These are phyloP conservation scores for Apostichopus leukothele DNA, from an alignment of 53 echinoderm and acorn worm genomes.

Conservation along the genomic window DNA sequence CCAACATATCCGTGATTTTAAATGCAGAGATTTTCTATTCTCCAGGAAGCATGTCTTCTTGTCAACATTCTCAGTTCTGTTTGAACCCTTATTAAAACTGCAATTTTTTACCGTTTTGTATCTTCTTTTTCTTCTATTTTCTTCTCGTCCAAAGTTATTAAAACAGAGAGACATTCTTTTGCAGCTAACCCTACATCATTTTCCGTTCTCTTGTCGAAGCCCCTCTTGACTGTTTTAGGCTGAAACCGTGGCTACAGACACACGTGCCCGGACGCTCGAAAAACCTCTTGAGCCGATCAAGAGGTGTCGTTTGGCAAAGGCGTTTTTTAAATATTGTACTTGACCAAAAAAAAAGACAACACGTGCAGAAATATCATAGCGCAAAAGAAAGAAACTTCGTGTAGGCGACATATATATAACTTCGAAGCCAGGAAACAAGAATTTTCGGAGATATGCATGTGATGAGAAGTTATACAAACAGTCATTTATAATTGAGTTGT, in stretches of 20 bases:
- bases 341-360: neutral
- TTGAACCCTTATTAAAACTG: no score
- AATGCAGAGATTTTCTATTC: no score
- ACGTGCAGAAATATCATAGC: neutral
- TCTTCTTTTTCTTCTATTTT: no score
- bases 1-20: no score
- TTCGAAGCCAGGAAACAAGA: neutral
- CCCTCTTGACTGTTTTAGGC: neutral
- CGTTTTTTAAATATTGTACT: neutral
- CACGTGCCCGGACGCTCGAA: neutral
- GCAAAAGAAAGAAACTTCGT: neutral
- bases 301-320: neutral
- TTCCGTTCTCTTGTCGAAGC: neutral
- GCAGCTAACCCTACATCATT: neutral
- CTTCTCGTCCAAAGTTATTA: neutral
- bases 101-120: no score
- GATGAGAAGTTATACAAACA: conserved; percentile 15
- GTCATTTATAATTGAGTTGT: conserved; percentile 10
- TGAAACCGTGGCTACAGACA: neutral
- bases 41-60: no score
- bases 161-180: neutral
- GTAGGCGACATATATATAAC: neutral
- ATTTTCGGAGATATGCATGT: neutral
- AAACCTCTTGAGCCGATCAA: neutral
- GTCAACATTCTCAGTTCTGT: no score